Conservation (phyloP, 1,140 invertebrate genomes). For the Trissolcus basalis region DNA sequence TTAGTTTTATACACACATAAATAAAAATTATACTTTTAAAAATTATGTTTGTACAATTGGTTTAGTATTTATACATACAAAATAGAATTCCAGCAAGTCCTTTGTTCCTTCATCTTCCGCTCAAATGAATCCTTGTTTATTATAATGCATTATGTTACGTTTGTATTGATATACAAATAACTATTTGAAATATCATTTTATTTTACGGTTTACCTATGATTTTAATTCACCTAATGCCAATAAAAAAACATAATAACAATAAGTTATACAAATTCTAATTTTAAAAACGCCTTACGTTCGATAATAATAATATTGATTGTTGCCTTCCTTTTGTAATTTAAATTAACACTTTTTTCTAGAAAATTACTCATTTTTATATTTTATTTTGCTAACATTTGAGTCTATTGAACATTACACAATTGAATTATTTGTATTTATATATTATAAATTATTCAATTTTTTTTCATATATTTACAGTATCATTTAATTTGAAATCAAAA, state of each 20-base stretch:
- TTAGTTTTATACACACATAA: slow-evolving; percentile 15
- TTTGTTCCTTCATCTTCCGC: slow-evolving; percentile 13
- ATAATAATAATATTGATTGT: no score
- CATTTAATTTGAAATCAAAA: background rate
- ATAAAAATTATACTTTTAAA: slow-evolving; percentile 35
- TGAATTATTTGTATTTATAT: slow-evolving; percentile 29
- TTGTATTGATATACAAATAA: slow-evolving; percentile 37
- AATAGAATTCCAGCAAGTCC: slow-evolving; percentile 27
- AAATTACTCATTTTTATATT: slow-evolving; percentile 30
- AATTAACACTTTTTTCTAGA: slow-evolving; percentile 34
- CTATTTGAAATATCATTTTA: slow-evolving; percentile 39
- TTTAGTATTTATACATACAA: slow-evolving; percentile 32
- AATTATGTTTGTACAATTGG: slow-evolving; percentile 29
- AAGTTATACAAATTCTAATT: slow-evolving; percentile 47
- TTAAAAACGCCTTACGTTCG: slow-evolving; percentile 43
- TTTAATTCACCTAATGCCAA: slow-evolving; percentile 23
- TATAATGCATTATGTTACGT: slow-evolving; percentile 29
- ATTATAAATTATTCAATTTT: background rate
- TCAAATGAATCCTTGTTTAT: slow-evolving; percentile 27
- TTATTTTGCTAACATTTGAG: slow-evolving; percentile 26
- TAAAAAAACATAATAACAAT: slow-evolving; percentile 39
- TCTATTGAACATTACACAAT: slow-evolving; percentile 40
- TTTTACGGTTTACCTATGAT: slow-evolving; percentile 36
- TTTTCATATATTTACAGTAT: slow-evolving; percentile 1
- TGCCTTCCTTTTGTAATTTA: no score